Evolutionary conservation across 2,888 invertebrate genomes (phyloP).

Genomic region (Vesta saturnalis): DNA sequence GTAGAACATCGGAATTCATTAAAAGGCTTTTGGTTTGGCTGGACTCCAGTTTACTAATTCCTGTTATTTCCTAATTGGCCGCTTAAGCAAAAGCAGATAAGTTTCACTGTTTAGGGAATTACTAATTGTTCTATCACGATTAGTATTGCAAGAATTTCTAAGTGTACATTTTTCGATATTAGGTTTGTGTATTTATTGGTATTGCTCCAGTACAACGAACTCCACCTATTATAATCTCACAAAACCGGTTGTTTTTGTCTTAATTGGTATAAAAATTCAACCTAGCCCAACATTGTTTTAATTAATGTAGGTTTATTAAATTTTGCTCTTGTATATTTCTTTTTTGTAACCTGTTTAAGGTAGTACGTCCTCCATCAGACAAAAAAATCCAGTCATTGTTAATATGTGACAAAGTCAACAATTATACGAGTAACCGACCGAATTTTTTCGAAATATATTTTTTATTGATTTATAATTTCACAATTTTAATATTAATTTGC

Average conservation of each 20-base stretch:
- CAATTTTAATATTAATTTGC: no score
- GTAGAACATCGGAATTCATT: slow-evolving; percentile 29
- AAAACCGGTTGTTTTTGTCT: no score
- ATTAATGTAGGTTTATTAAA: background rate
- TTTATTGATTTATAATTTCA: no score
- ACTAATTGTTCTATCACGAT: background rate
- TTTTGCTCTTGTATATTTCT: background rate
- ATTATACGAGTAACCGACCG: no score
- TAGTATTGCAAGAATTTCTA: background rate
- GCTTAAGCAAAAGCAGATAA: slow-evolving; percentile 17
- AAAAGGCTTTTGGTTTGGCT: slow-evolving; percentile 27
- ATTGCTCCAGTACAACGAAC: background rate
- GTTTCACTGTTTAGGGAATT: background rate
- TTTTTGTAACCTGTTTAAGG: no score
- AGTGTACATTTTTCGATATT: background rate
- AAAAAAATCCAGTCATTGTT: no score
- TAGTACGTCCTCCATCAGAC: no score
- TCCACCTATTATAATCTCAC: background rate
- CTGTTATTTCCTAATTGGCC: slow-evolving; percentile 30
- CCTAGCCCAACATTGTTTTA: background rate
- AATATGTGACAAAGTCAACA: no score
- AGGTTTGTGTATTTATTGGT: background rate
- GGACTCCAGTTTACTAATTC: slow-evolving; percentile 31
- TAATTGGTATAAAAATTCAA: background rate
- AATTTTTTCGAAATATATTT: no score